Evolutionary conservation across 2,113 vertebrate species (phyloP).

Genomic region (Cettia cetti): DNA sequence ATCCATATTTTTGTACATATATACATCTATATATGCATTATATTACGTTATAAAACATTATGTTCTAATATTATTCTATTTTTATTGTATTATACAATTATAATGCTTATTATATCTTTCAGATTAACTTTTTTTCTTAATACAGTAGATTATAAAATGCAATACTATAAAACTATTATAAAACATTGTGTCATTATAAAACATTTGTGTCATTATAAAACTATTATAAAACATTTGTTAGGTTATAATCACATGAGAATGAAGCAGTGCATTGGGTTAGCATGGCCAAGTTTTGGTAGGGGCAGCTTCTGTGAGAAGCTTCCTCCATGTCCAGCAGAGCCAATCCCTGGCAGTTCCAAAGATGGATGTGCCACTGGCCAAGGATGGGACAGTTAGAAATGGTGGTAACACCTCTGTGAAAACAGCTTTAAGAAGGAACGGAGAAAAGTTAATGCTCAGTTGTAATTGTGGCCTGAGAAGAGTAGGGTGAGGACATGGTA

Average conservation of each 20-base stretch:
- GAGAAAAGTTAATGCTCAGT: accelerated
- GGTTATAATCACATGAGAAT: neutral
- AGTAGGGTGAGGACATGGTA: accelerated
- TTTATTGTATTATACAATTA: neutral
- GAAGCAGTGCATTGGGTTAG: neutral
- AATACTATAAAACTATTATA: neutral
- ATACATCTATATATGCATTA: too few relatives aligned
- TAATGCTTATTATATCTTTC: neutral
- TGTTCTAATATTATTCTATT: neutral
- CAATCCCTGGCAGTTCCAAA: neutral
- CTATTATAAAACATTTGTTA: neutral
- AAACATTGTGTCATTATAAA: neutral
- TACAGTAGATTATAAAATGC: neutral
- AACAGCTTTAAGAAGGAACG: neutral
- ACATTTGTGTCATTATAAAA: neutral
- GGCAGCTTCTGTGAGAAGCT: neutral
- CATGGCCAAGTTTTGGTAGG: neutral
- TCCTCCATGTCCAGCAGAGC: neutral
- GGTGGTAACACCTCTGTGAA: accelerated
- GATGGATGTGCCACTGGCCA: accelerated
- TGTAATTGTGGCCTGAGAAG: neutral
- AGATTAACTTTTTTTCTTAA: neutral
- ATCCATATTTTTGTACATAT: neutral
- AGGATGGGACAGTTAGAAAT: neutral
- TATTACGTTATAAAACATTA: neutral